Conservation (phyloP, 53 echinoderm and acorn worm genomes). For the Actinopyga echinites region DNA sequence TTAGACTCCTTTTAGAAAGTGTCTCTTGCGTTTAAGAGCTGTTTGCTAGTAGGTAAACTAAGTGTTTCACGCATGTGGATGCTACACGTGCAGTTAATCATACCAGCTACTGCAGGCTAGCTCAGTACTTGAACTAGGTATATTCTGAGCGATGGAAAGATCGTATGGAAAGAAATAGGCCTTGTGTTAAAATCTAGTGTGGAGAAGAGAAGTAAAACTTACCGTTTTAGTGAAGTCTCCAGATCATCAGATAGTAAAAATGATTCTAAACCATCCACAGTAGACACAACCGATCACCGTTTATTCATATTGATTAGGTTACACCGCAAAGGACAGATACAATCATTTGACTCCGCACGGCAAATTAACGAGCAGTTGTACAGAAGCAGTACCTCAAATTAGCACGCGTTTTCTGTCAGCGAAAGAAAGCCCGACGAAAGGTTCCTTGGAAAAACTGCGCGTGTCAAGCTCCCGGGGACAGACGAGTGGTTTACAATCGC, state of each 20-base stretch:
- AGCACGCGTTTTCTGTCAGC: not conserved
- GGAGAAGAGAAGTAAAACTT: not conserved
- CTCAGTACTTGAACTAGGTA: no score
- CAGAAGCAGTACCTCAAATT: not conserved
- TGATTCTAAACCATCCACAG: conserved; percentile 17
- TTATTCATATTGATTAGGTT: conserved; percentile 14
- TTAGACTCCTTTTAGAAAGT: no score
- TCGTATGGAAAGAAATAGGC: not conserved
- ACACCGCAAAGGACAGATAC: not conserved
- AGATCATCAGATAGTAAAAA: not conserved
- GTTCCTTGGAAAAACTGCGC: not conserved
- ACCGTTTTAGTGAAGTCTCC: not conserved
- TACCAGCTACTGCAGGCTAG: no score
- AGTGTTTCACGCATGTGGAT: no score
- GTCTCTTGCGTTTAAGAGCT: no score
- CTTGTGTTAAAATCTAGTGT: not conserved
- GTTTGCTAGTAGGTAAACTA: no score
- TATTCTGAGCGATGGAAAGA: no score
- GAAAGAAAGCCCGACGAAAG: not conserved
- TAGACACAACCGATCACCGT: not conserved
- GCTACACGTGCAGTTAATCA: no score
- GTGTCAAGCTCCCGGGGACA: not conserved
- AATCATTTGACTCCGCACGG: not conserved
- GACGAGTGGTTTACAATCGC: not conserved
- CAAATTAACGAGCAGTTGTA: not conserved